Percentiles rank a stretch among this genome's conserved stretches.
Conservation (phyloP, 2,113 vertebrate species). For the Australoheros scitulus region DNA sequence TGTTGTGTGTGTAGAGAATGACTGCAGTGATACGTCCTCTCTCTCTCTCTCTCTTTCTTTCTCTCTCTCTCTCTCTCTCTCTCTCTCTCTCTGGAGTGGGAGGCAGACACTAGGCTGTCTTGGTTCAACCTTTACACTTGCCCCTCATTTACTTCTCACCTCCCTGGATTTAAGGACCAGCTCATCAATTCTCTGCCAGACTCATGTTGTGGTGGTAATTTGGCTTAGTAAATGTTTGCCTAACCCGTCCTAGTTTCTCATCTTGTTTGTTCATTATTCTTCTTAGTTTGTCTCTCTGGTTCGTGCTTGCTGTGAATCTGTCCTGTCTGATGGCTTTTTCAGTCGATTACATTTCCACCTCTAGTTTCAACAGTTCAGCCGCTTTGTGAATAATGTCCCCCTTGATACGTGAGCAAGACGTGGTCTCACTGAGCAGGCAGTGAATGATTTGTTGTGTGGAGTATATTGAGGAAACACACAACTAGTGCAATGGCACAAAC, state of each 20-base stretch:
- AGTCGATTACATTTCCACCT: slow-evolving; percentile 2
- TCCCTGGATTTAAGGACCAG: neutral
- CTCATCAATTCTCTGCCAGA: neutral
- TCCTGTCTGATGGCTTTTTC: neutral
- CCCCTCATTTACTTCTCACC: neutral
- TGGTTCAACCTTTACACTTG: neutral
- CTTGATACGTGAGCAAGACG: neutral
- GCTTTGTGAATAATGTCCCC: slow-evolving; percentile 15
- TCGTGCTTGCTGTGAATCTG: neutral
- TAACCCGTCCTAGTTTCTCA: neutral
- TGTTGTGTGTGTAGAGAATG: neutral
- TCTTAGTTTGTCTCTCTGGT: too few species aligned
- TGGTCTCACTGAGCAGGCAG: neutral
- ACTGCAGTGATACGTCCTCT: neutral
- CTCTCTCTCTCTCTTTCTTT: too few species aligned
- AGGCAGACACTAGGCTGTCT: neutral
- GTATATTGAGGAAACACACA: neutral
- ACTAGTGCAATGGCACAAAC: neutral
- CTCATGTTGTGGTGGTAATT: neutral
- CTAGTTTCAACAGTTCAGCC: neutral
- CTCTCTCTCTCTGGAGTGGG: neutral
- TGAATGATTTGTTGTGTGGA: slow-evolving; percentile 6
- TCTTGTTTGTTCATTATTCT: too few species aligned
- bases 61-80: too few species aligned
- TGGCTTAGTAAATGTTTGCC: neutral